These are phyloP conservation scores for Malurus elegans DNA, from an alignment of 2,113 vertebrate genomes.

Conservation along the genomic window DNA sequence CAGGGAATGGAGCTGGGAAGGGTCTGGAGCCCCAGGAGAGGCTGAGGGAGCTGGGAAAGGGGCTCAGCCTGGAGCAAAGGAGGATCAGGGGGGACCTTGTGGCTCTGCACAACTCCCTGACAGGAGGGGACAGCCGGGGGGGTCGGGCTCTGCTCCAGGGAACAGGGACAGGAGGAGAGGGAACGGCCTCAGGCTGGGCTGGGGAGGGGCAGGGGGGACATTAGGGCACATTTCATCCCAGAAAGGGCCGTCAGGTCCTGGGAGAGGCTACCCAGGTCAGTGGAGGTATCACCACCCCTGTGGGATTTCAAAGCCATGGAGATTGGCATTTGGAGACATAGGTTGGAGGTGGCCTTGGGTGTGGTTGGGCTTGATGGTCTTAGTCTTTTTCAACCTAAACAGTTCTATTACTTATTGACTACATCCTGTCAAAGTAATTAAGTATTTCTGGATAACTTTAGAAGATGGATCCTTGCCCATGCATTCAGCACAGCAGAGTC, in stretches of 20 bases:
- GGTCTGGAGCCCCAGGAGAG: not conserved
- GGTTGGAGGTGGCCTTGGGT: not conserved
- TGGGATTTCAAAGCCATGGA: not conserved
- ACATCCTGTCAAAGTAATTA: not conserved
- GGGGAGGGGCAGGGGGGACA: not conserved
- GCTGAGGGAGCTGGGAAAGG: not conserved
- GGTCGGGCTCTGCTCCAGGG: not conserved
- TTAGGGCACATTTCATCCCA: not conserved
- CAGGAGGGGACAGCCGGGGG: not conserved
- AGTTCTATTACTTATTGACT: not conserved
- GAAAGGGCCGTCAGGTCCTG: not conserved
- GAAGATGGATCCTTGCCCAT: not conserved
- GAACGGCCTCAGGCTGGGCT: fast-evolving
- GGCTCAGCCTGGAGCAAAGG: not conserved
- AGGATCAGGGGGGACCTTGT: not conserved
- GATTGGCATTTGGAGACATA: not conserved
- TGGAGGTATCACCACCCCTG: not conserved
- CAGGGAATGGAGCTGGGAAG: not conserved
- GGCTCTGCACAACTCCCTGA: not conserved
- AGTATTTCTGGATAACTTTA: not conserved
- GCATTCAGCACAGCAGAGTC: not conserved
- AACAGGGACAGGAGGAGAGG: not conserved
- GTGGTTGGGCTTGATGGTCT: not conserved
- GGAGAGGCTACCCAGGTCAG: not conserved
- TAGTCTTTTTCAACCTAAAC: not conserved